Conservation (phyloP, 2,888 invertebrate genomes). For the Lysandra bellargus region DNA sequence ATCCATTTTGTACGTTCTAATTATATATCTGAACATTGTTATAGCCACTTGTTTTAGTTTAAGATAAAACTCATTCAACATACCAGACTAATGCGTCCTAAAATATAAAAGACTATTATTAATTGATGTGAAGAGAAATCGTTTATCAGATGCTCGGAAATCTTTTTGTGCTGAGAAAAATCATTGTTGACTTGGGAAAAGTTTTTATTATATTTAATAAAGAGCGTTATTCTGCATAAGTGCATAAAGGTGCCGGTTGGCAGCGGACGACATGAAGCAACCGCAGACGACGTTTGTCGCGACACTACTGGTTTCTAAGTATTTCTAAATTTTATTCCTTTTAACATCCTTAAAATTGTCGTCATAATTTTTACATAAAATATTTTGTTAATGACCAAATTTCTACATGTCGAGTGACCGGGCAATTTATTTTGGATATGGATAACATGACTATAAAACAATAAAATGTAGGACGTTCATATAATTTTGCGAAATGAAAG, state of each 20-base stretch:
- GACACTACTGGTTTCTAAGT: too few relatives aligned
- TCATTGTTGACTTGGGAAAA: constrained; percentile 20
- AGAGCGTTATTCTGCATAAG: neutral
- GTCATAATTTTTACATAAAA: too few relatives aligned
- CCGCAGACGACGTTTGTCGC: too few relatives aligned
- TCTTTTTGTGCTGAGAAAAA: constrained; percentile 13
- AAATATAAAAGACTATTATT: constrained; percentile 26
- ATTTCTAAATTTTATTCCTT: too few relatives aligned
- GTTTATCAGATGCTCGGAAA: neutral
- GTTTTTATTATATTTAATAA: neutral
- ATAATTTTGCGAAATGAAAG: neutral
- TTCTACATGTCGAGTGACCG: too few relatives aligned
- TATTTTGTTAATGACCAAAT: too few relatives aligned
- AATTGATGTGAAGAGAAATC: constrained; percentile 28
- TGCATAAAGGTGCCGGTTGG: too few relatives aligned
- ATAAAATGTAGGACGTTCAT: neutral
- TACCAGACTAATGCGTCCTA: constrained; percentile 26
- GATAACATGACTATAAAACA: neutral
- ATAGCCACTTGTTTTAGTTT: constrained; percentile 22
- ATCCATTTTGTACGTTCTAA: constrained; percentile 4
- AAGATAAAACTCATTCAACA: constrained; percentile 19
- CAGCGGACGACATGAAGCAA: too few relatives aligned
- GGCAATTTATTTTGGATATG: too few relatives aligned
- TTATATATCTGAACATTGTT: constrained; percentile 2
- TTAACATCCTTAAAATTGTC: too few relatives aligned